phyloP scores from a whole-genome alignment of 1,140 invertebrate genomes.

The Ceratina japonica region DNA sequence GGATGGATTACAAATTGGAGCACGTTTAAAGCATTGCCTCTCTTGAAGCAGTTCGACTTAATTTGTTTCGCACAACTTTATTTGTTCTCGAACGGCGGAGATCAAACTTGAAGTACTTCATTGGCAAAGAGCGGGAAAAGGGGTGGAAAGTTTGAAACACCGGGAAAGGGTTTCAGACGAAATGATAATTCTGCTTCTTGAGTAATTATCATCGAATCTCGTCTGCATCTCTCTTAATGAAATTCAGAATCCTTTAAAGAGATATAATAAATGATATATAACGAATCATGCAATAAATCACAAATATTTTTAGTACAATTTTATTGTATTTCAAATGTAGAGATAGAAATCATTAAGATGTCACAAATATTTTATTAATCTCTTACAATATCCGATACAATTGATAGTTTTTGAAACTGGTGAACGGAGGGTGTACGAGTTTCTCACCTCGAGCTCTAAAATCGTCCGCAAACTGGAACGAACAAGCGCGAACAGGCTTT shows the following conservation, averaged over 20 bases:
- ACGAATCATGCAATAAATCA: too few species aligned
- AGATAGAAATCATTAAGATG: background rate
- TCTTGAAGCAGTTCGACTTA: background rate
- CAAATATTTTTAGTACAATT: too few species aligned
- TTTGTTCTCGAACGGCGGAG: background rate
- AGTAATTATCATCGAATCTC: background rate
- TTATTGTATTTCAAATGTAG: too few species aligned
- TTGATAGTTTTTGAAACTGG: too few species aligned
- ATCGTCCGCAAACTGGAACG: conserved; percentile 33
- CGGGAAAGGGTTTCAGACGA: background rate
- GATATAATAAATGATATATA: too few species aligned
- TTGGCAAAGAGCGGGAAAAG: background rate
- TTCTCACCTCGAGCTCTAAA: conserved; percentile 37
- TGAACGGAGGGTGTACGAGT: too few species aligned
- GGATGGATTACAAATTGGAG: too few species aligned
- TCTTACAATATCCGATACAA: background rate
- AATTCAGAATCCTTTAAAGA: too few species aligned
- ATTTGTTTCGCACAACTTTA: background rate
- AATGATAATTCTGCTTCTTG: background rate
- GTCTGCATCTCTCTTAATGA: background rate
- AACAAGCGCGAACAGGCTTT: conserved; percentile 39
- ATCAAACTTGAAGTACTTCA: background rate
- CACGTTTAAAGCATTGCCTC: background rate
- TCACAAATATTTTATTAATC: too few species aligned
- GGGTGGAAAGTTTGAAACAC: background rate